Evolutionary conservation across 2,113 vertebrate genomes (phyloP).

Genomic region (Pogonocichla stellata): DNA sequence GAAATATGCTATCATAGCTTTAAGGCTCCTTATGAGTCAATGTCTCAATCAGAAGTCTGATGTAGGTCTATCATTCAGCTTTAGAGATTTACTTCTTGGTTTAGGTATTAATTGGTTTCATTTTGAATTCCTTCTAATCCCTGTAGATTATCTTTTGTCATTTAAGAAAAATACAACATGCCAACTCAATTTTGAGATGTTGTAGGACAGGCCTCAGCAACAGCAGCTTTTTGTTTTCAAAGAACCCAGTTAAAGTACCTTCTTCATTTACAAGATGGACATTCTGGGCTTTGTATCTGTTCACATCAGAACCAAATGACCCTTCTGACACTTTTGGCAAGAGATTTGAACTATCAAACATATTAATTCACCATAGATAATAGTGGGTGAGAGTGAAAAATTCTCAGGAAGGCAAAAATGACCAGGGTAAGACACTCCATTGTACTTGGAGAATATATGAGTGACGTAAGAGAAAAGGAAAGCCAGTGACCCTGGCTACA

Average conservation of each 20-base stretch:
- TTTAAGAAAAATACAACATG: not conserved
- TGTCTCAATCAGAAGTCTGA: not conserved
- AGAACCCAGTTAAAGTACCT: not conserved
- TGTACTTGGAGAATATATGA: not conserved
- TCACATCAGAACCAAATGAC: not conserved
- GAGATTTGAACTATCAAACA: not conserved
- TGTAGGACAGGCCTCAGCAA: not conserved
- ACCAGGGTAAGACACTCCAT: not conserved
- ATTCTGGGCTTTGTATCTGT: not conserved
- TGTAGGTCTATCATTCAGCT: not conserved
- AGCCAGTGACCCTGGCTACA: not conserved
- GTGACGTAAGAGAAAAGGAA: not conserved
- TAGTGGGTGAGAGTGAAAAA: not conserved
- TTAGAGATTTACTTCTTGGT: constrained; percentile 9
- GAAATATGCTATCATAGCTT: not conserved
- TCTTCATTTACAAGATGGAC: not conserved
- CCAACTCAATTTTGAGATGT: not conserved
- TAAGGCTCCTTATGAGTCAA: not conserved
- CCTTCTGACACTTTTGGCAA: not conserved
- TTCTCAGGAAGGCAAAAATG: not conserved
- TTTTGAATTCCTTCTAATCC: constrained; percentile 9
- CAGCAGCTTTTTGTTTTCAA: not conserved
- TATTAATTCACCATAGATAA: not conserved
- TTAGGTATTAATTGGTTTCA: not conserved
- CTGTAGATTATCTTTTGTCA: not conserved